phyloP scores from a whole-genome alignment of 2,113 vertebrate genomes.

The Enhydra lutris region DNA sequence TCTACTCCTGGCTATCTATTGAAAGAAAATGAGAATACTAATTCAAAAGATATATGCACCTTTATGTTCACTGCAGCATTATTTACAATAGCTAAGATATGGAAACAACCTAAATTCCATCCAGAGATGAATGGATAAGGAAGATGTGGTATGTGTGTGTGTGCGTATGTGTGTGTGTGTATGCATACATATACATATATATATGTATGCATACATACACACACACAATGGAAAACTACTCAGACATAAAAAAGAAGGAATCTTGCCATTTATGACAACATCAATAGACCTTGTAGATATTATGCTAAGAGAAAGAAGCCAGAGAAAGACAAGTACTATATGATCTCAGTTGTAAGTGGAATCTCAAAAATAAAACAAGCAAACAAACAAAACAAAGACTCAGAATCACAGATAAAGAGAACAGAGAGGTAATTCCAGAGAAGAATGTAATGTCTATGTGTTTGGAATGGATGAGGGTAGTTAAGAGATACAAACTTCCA shows the following conservation, averaged over 20 bases:
- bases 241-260: background rate
- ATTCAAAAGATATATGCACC: background rate
- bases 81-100: background rate
- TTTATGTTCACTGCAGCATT: background rate
- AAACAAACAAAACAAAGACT: background rate
- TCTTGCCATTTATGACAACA: background rate
- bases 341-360: background rate
- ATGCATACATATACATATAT: too few species aligned
- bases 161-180: accelerated
- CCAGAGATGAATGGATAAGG: background rate
- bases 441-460: background rate
- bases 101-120: background rate
- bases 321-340: background rate
- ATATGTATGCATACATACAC: too few species aligned
- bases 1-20: background rate
- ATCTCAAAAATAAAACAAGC: background rate
- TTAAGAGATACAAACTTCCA: background rate
- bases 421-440: background rate
- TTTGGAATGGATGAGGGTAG: background rate
- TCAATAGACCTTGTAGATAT: background rate
- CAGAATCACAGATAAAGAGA: background rate
- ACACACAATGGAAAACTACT: background rate
- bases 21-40: background rate
- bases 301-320: background rate
- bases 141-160: background rate